A percentile compares a stretch with the other conserved stretches of the same genome.
Conservation (phyloP, 2,113 vertebrate species). For the Anser brachyrhynchus region DNA sequence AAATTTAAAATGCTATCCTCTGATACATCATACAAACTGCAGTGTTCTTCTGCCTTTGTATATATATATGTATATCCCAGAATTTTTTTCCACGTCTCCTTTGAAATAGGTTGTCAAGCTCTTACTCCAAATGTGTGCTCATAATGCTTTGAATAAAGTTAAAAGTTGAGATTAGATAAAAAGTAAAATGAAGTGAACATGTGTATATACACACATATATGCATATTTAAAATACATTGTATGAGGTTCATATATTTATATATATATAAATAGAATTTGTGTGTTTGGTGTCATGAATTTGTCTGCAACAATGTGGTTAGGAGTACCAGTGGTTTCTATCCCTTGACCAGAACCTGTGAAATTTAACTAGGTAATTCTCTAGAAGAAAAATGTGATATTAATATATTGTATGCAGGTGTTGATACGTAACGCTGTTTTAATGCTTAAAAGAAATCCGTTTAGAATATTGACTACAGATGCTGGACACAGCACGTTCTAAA, state of each 20-base stretch:
- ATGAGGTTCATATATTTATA: too few species aligned
- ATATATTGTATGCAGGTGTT: conserved; percentile 14
- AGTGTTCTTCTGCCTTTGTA: background rate
- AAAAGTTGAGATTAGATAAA: background rate
- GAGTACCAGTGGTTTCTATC: background rate
- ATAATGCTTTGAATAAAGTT: background rate
- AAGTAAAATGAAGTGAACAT: background rate
- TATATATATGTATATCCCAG: background rate
- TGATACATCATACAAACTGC: background rate
- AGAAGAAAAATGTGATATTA: background rate
- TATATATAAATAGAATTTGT: background rate
- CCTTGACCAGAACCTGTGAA: background rate
- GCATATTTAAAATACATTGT: background rate
- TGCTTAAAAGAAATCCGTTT: background rate
- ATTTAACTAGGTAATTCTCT: background rate
- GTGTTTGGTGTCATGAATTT: background rate
- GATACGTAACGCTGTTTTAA: background rate
- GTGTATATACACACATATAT: too few species aligned
- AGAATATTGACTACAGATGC: background rate
- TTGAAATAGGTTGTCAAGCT: background rate
- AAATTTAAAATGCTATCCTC: background rate
- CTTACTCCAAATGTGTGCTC: background rate
- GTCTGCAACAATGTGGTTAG: background rate
- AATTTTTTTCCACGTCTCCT: background rate
- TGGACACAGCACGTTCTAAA: background rate